Base-by-base conservation (phyloP, 1,140 invertebrate species). In the Eueides isabella region DNA sequence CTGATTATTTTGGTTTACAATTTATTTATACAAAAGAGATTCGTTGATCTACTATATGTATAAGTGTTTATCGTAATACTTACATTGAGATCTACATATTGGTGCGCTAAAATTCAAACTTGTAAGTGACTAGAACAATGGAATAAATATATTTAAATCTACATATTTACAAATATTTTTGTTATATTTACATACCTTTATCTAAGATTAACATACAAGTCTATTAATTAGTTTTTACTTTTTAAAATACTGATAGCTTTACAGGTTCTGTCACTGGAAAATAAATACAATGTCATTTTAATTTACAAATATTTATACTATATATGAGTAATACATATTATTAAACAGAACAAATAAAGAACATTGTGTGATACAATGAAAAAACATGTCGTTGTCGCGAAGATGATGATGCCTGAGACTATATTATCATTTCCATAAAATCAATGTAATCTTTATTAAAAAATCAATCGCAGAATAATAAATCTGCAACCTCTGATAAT, bases 71-170 rank as follows among this genome's bases (percentile, higher is more conserved):
- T n/a, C 26, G 48, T 26, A 23, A 38, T 26, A 55, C 48, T 55
- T 55, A 55, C 26, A 63, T 29, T 63, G 61, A 63, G 61, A 63
- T 66, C 38, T 48, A 33, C 35, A 44, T 67, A 72, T 48, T 33
- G 35, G 72, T 68, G 72, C 72, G 72, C 72, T 68, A 68, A 74
- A 68, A 63, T 72, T 68, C 66, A 68, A 67, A 74, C 66, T 68
- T 73, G 30, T 62, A 74, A 67, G 72, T 74, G 72, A 74, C 72
- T 74, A 74, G 72, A 74, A 63, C 62, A 62, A 33, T 68, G 29
- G n/a, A 68, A 74, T 74, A 74, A 74, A 74, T 74, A 74, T 29
- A 74, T 55, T 74, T 74, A 68, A 72, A 67, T 41, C 44, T 68
- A 74, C 30, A 64, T 74, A 74, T 74, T 74, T 74, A 74, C 72